Percentiles rank a stretch among this genome's conserved stretches.
These are phyloP conservation scores for Tychaedon coryphoeus DNA, from an alignment of 2,113 vertebrate species.

Conservation along the genomic window DNA sequence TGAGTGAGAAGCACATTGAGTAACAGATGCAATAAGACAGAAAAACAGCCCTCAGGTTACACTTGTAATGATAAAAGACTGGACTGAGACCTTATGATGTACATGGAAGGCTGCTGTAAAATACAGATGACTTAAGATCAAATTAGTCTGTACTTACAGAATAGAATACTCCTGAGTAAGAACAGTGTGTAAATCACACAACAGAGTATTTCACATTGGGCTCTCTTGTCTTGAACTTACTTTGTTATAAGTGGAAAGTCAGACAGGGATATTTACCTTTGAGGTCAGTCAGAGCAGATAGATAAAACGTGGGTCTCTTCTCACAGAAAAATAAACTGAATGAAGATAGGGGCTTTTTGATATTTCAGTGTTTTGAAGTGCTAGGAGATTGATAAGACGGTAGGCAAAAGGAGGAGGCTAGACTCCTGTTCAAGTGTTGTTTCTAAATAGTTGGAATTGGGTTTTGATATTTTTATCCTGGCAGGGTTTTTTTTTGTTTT, in stretches of 20 bases:
- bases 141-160: not conserved
- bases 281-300: not conserved
- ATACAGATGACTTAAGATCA: not conserved
- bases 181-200: fast-evolving
- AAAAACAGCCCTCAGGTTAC: not conserved
- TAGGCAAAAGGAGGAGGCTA: not conserved
- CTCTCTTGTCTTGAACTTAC: not conserved
- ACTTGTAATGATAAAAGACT: not conserved
- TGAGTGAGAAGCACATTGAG: not conserved
- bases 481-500: fast-evolving
- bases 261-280: not conserved
- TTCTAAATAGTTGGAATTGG: not conserved
- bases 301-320: not conserved
- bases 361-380: not conserved
- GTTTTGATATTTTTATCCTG: not conserved
- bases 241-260: not conserved
- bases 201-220: not conserved
- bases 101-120: not conserved
- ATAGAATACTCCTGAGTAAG: not conserved
- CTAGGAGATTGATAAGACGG: not conserved
- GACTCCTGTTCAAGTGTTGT: not conserved
- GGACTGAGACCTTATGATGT: not conserved
- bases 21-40: not conserved
- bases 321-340: not conserved
- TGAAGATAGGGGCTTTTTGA: not conserved